A percentile compares a stretch with the other conserved stretches of the same genome.
phyloP scores from a whole-genome alignment of 2,113 vertebrate genomes.

The Halichoeres trimaculatus region DNA sequence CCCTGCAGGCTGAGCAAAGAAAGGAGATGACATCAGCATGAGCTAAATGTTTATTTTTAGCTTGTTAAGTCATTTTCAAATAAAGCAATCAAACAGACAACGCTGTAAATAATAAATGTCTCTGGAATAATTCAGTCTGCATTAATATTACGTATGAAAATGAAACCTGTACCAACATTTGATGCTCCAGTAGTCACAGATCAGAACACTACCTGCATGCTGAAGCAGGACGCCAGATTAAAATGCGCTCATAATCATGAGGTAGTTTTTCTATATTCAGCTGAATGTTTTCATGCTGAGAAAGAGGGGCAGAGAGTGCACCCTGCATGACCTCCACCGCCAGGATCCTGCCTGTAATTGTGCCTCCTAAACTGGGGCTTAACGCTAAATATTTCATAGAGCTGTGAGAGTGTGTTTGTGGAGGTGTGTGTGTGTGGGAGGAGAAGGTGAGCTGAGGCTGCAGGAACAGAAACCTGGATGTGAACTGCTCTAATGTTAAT shows the following conservation, averaged over 20 bases:
- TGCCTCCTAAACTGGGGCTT: slow-evolving; percentile 31
- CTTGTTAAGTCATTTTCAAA: slow-evolving; percentile 12
- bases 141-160: slow-evolving; percentile 18
- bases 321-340: slow-evolving; percentile 50
- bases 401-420: slow-evolving; percentile 7
- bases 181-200: slow-evolving; percentile 7
- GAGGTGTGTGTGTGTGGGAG: neutral
- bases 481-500: slow-evolving; percentile 34
- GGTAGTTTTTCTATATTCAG: neutral
- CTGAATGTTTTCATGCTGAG: neutral
- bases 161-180: slow-evolving; percentile 18
- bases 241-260: slow-evolving; percentile 17
- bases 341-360: slow-evolving; percentile 39
- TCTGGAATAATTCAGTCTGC: slow-evolving; percentile 36
- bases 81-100: slow-evolving; percentile 40
- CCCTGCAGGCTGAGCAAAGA: neutral
- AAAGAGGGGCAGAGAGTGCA: slow-evolving; percentile 1
- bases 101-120: slow-evolving; percentile 36
- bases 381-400: slow-evolving; percentile 66
- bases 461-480: slow-evolving; percentile 3
- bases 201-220: slow-evolving; percentile 2
- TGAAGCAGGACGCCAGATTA: slow-evolving; percentile 24
- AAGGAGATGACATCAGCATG: neutral
- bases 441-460: neutral
- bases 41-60: neutral